These are phyloP conservation scores for Quadroppia sp. DNA, from an alignment of 2,888 invertebrate species.

Conservation along the genomic window DNA sequence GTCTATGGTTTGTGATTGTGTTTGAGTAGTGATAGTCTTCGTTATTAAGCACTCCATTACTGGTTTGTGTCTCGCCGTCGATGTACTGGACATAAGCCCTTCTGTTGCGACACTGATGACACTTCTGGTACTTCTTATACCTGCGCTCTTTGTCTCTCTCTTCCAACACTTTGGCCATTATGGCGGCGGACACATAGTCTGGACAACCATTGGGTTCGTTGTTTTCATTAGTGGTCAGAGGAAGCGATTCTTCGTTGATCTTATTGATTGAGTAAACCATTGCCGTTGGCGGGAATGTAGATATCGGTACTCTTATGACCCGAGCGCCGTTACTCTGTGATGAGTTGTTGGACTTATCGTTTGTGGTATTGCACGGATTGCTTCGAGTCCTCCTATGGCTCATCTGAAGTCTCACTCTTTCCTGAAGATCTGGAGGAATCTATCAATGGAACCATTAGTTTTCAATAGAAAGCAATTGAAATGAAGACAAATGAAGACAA, in stretches of 20 bases:
- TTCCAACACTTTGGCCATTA: slow-evolving; percentile 85
- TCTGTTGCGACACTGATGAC: slow-evolving; percentile 44
- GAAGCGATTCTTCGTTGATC: slow-evolving; percentile 28
- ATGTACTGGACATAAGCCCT: slow-evolving; percentile 43
- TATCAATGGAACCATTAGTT: slow-evolving; percentile 51
- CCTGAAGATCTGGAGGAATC: slow-evolving; percentile 86
- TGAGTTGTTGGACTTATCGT: slow-evolving; percentile 30
- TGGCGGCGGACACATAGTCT: slow-evolving; percentile 68
- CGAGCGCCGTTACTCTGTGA: slow-evolving; percentile 50
- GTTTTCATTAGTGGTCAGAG: not conserved
- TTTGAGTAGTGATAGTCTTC: slow-evolving; percentile 42
- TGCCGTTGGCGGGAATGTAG: slow-evolving; percentile 76
- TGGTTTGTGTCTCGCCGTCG: slow-evolving; percentile 45
- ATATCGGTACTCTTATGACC: slow-evolving; percentile 66
- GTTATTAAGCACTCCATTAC: slow-evolving; percentile 22
- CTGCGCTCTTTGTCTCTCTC: slow-evolving; percentile 66
- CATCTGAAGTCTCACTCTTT: slow-evolving; percentile 64
- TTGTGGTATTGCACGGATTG: slow-evolving; percentile 48
- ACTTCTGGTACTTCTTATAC: slow-evolving; percentile 42
- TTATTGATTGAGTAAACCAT: slow-evolving; percentile 63
- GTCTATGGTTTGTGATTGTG: slow-evolving; percentile 40
- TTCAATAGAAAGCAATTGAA: not conserved
- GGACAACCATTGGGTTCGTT: slow-evolving; percentile 40
- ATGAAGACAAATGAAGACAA: not conserved
- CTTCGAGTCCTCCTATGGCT: slow-evolving; percentile 48